phyloP scores from a whole-genome alignment of 2,113 vertebrate genomes.

The Miniopterus natalensis region DNA sequence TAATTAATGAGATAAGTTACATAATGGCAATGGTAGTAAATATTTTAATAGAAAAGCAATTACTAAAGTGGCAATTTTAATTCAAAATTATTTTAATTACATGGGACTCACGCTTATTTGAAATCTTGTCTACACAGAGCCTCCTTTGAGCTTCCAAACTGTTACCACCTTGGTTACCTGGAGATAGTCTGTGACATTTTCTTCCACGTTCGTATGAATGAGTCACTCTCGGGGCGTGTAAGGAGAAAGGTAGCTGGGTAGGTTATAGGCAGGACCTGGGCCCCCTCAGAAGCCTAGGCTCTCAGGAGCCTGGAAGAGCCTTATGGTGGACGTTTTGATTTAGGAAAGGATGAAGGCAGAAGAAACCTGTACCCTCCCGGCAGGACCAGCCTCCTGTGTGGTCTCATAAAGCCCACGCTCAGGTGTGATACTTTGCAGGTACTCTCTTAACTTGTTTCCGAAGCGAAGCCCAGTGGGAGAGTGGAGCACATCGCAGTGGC shows the following conservation, averaged over 20 bases:
- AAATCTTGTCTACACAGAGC: conserved; percentile 68
- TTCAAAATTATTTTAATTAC: conserved; percentile 88
- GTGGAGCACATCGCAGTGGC: accelerated
- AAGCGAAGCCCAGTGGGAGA: not conserved
- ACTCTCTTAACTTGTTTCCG: not conserved
- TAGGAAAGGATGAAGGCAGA: not conserved
- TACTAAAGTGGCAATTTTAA: conserved; percentile 83
- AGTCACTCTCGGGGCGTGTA: not conserved
- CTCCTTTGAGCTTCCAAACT: conserved; percentile 78
- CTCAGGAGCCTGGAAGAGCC: not conserved
- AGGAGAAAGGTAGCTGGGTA: not conserved
- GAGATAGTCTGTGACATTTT: not conserved
- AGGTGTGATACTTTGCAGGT: not conserved
- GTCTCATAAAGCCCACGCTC: not conserved
- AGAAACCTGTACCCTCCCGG: not conserved
- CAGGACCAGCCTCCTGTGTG: not conserved
- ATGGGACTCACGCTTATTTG: conserved; percentile 77
- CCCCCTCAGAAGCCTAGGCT: not conserved
- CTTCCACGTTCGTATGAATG: not conserved
- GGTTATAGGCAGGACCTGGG: not conserved
- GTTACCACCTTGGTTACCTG: conserved; percentile 57
- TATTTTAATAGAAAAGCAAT: conserved; percentile 83
- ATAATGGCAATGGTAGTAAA: conserved; percentile 74
- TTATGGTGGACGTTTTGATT: not conserved
- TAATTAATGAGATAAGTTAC: conserved; percentile 80